These are phyloP conservation scores for Mormyrus lacerda DNA, from an alignment of 2,113 vertebrate species.

Conservation along the genomic window DNA sequence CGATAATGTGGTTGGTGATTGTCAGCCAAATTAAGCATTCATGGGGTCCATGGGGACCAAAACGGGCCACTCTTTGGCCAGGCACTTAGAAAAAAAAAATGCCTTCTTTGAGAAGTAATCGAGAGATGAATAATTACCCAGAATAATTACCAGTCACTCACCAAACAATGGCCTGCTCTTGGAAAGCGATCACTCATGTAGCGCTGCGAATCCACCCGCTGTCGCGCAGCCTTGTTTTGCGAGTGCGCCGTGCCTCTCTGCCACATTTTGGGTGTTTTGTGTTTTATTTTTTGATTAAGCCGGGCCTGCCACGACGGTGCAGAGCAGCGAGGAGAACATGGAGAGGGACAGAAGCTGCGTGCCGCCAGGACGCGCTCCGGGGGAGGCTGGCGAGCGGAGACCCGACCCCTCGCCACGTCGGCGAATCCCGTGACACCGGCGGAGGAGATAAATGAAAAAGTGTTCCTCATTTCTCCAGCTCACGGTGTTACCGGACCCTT, in stretches of 20 bases:
- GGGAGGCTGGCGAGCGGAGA: neutral
- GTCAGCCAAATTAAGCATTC: constrained; percentile 20
- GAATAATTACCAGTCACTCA: neutral
- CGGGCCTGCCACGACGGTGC: neutral
- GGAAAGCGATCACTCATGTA: neutral
- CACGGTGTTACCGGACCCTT: constrained; percentile 41
- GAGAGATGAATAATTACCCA: neutral
- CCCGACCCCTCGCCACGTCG: constrained; percentile 25
- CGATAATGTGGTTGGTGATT: constrained; percentile 19
- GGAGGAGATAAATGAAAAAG: constrained; percentile 53
- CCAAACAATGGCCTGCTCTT: neutral
- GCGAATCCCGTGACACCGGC: constrained; percentile 40
- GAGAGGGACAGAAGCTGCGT: neutral
- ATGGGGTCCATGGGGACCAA: neutral
- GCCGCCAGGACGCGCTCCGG: neutral
- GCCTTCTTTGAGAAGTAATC: neutral
- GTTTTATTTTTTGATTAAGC: neutral
- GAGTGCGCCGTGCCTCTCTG: neutral
- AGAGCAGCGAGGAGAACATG: neutral
- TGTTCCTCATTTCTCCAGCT: constrained; percentile 43
- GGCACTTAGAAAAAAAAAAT: neutral
- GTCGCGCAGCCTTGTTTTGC: neutral
- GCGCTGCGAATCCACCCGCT: neutral
- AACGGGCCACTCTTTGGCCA: neutral
- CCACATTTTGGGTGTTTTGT: neutral